Percentiles rank a stretch among this genome's conserved stretches.
Conservation (phyloP, 1,140 invertebrate species). For the Monochamus saltuarius region DNA sequence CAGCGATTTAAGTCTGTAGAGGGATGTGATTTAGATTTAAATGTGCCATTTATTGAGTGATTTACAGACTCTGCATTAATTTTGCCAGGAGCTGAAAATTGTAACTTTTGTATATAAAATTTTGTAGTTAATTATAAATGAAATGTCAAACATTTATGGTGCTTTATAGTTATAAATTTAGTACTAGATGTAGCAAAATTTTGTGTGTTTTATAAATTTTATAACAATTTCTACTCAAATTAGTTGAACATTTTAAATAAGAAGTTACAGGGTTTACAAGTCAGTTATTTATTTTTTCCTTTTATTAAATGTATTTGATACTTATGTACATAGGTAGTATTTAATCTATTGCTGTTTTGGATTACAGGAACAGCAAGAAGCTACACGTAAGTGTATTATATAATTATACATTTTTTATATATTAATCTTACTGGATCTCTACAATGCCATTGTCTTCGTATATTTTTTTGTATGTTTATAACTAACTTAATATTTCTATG, state of each 20-base stretch:
- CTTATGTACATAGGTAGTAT: slow-evolving; percentile 17
- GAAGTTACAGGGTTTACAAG: slow-evolving; percentile 36
- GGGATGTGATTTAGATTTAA: slow-evolving; percentile 23
- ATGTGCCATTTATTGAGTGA: slow-evolving; percentile 33
- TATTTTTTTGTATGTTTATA: slow-evolving; percentile 41
- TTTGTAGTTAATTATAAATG: slow-evolving; percentile 32
- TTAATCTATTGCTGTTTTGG: slow-evolving; percentile 14
- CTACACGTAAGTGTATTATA: slow-evolving; percentile 27
- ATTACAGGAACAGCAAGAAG: not conserved
- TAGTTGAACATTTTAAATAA: slow-evolving; percentile 32
- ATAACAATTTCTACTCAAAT: slow-evolving; percentile 35
- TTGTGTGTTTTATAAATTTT: slow-evolving; percentile 44
- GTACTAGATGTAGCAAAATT: slow-evolving; percentile 37
- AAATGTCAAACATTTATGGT: slow-evolving; percentile 47
- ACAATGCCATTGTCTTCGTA: slow-evolving; percentile 42
- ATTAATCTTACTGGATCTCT: slow-evolving; percentile 38
- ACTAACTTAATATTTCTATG: slow-evolving; percentile 17
- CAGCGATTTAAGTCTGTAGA: slow-evolving; percentile 16
- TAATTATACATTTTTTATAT: slow-evolving; percentile 20
- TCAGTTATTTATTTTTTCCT: slow-evolving; percentile 32
- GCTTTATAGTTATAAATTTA: slow-evolving; percentile 38
- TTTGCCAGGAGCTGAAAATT: slow-evolving; percentile 4
- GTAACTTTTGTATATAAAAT: slow-evolving; percentile 29
- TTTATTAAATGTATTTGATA: slow-evolving; percentile 16
- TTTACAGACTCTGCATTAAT: slow-evolving; percentile 21